phyloP scores from a whole-genome alignment of 92 coral and sea anemone species.

The Porites rus region DNA sequence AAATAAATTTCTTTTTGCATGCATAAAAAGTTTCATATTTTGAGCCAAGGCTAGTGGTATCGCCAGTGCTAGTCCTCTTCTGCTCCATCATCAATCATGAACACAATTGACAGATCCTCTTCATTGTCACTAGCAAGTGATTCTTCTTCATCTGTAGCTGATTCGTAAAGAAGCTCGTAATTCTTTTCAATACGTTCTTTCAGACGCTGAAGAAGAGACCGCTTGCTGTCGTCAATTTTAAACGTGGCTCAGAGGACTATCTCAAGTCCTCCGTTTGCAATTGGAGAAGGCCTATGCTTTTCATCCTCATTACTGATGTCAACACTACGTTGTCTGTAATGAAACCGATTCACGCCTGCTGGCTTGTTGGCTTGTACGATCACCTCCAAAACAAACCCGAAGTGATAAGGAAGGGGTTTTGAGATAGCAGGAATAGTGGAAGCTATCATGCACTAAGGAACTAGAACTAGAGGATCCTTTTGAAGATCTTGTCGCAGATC shows the following conservation, averaged over 20 bases:
- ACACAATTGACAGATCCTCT: not conserved
- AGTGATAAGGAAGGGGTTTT: slow-evolving; percentile 6
- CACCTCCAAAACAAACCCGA: slow-evolving; percentile 22
- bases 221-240: not conserved
- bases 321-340: not conserved
- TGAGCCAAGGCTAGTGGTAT: too few species aligned
- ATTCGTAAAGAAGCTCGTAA: not conserved
- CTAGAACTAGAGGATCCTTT: not conserved
- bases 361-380: not conserved
- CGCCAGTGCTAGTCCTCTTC: too few species aligned
- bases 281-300: not conserved
- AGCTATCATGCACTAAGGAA: not conserved
- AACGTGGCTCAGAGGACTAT: not conserved
- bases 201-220: not conserved
- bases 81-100: too few species aligned
- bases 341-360: slow-evolving; percentile 1
- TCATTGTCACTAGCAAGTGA: slow-evolving; percentile 1
- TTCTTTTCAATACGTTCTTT: not conserved
- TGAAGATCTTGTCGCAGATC: slow-evolving; percentile 1
- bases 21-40: too few species aligned
- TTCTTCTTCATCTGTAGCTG: not conserved
- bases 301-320: not conserved
- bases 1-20: too few species aligned
- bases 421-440: slow-evolving; percentile 26
- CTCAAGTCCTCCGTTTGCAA: too few species aligned